Conservation (phyloP, 2,113 vertebrate species). For the Neodon shergylaensis region DNA sequence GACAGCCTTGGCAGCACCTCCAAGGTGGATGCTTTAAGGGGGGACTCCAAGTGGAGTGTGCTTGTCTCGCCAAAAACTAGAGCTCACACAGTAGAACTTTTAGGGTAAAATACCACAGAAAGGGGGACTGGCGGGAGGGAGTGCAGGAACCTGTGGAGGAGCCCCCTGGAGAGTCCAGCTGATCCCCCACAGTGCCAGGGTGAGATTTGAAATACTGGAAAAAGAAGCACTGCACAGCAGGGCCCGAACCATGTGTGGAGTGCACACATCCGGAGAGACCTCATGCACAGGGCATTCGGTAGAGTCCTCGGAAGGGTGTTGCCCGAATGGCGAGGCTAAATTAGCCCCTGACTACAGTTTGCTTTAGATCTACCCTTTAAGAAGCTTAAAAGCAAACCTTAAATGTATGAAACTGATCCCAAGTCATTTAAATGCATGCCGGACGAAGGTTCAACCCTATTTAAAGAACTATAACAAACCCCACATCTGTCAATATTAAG, state of each 20-base stretch:
- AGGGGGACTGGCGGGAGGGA: background rate
- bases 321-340: background rate
- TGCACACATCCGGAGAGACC: background rate
- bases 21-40: background rate
- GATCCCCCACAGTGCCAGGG: background rate
- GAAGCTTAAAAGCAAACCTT: constrained; percentile 49
- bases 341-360: background rate
- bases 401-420: constrained; percentile 46
- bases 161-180: background rate
- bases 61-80: background rate
- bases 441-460: constrained; percentile 31
- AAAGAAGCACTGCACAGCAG: background rate
- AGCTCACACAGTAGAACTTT: background rate
- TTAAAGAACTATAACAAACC: constrained; percentile 57
- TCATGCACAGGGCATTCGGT: background rate
- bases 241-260: background rate
- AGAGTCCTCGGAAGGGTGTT: background rate
- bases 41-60: background rate
- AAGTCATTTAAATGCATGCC: constrained; percentile 41
- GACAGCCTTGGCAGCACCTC: background rate
- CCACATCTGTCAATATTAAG: constrained; percentile 30
- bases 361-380: constrained; percentile 14
- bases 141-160: background rate
- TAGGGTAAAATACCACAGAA: background rate
- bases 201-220: background rate